These are phyloP conservation scores for Diglossa cyanea DNA, from an alignment of 2,797 vertebrate species.

Conservation along the genomic window DNA sequence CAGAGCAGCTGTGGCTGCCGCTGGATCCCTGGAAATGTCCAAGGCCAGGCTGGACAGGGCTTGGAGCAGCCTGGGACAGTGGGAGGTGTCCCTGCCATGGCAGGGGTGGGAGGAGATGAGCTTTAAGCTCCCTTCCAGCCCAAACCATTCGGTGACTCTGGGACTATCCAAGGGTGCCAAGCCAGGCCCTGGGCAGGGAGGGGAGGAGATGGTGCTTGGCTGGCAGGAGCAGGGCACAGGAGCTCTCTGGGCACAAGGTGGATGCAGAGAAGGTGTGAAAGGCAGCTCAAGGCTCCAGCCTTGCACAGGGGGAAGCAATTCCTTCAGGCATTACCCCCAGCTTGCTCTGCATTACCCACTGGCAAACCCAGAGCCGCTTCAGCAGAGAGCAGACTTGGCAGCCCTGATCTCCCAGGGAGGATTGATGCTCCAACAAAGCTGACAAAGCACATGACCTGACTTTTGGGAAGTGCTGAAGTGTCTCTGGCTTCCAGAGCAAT, in stretches of 20 bases:
- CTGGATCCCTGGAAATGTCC: not conserved
- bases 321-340: not conserved
- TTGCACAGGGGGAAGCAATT: too few species aligned
- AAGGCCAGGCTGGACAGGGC: fast-evolving
- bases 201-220: not conserved
- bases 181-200: fast-evolving
- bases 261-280: not conserved
- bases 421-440: not conserved
- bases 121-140: too few species aligned
- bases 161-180: not conserved
- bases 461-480: not conserved
- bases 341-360: not conserved
- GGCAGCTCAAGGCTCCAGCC: not conserved
- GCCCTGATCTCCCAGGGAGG: not conserved
- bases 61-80: fast-evolving
- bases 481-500: fast-evolving
- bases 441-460: not conserved
- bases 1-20: not conserved
- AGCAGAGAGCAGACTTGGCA: not conserved
- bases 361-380: not conserved
- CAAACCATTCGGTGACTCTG: not conserved
- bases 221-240: not conserved
- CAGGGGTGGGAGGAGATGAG: not conserved
- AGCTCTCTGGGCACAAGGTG: not conserved
- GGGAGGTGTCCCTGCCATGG: not conserved